These are phyloP conservation scores for Nomada fabriciana DNA, from an alignment of 2,888 invertebrate species.

Conservation along the genomic window DNA sequence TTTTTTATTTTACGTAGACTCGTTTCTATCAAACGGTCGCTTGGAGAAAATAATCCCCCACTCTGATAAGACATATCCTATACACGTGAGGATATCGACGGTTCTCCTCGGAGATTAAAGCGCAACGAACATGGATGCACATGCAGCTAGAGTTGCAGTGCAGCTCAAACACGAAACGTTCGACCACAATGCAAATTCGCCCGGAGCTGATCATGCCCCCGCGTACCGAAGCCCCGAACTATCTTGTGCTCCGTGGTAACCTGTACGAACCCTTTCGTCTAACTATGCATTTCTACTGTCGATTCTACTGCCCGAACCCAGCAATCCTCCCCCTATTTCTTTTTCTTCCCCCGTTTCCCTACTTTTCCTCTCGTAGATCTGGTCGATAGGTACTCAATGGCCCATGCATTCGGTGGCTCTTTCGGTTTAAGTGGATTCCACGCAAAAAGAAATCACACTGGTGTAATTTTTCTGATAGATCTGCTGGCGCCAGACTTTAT, in stretches of 20 bases:
- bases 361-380: constrained; percentile 21
- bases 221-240: constrained; percentile 52
- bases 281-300: constrained; percentile 6
- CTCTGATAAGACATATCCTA: too few relatives aligned
- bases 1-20: neutral
- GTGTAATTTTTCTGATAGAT: constrained; percentile 19
- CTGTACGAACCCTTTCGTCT: constrained; percentile 28
- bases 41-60: too few relatives aligned
- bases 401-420: constrained; percentile 29
- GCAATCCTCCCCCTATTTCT: constrained; percentile 1
- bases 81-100: constrained; percentile 44
- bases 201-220: constrained; percentile 53
- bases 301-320: neutral
- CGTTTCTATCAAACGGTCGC: too few relatives aligned
- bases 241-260: constrained; percentile 47
- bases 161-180: constrained; percentile 70
- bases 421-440: constrained; percentile 41
- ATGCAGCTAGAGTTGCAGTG: constrained; percentile 45
- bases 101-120: constrained; percentile 57
- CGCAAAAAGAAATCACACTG: constrained; percentile 32
- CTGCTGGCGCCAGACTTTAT: neutral
- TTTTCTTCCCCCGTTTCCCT: constrained; percentile 8
- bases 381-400: constrained; percentile 22
- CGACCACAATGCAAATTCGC: constrained; percentile 77
- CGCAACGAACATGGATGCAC: constrained; percentile 51